phyloP scores from a whole-genome alignment of 2,113 vertebrate genomes.

The Bothrops jararaca region DNA sequence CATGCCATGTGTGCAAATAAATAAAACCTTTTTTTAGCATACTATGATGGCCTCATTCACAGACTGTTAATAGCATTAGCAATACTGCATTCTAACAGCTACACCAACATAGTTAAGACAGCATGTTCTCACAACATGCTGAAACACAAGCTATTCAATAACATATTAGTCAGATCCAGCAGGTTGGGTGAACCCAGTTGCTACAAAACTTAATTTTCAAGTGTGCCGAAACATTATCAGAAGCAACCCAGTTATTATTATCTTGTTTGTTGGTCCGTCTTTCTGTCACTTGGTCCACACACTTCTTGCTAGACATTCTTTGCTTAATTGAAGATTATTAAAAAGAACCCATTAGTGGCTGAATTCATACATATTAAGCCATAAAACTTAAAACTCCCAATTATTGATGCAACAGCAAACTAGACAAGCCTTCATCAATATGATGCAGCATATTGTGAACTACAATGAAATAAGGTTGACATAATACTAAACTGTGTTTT shows the following conservation, averaged over 20 bases:
- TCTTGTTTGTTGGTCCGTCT: neutral
- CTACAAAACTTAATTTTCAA: neutral
- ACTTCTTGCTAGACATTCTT: neutral
- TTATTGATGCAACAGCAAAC: neutral
- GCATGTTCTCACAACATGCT: neutral
- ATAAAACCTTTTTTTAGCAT: neutral
- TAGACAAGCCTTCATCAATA: neutral
- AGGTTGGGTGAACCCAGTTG: neutral
- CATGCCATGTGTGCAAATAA: neutral
- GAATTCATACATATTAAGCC: neutral
- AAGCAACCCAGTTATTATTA: neutral
- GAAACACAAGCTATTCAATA: neutral
- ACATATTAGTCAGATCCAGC: neutral
- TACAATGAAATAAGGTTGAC: neutral
- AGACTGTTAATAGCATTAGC: neutral
- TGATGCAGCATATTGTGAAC: neutral
- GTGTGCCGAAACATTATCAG: neutral
- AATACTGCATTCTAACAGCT: neutral
- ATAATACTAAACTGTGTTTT: neutral
- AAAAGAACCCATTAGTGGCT: neutral
- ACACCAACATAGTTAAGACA: neutral
- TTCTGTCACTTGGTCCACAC: neutral
- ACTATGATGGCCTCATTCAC: neutral
- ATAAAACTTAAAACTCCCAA: neutral
- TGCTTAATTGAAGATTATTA: neutral